Base-by-base conservation (phyloP, 2,888 invertebrate species). In the Lasioglossum lativentre region DNA sequence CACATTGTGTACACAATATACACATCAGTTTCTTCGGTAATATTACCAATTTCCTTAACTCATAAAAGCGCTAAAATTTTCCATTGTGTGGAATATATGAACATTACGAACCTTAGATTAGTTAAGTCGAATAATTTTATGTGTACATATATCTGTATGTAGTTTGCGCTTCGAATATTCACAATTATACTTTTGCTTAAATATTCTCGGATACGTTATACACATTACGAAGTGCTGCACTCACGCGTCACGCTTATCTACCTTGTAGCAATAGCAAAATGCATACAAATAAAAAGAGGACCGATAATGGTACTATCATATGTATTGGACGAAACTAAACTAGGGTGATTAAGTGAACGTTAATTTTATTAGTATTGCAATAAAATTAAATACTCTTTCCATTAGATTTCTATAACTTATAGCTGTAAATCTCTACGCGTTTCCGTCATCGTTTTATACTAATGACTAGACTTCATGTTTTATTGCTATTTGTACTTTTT, bases 401-500 rank as follows among this genome's bases (percentile, higher is more conserved):
- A 80, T 78, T 78, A 63, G 63, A 79, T 85, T 81, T 82, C 82
- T 79, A 77, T 85, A 86, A 85, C 71, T 82, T 81, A 74, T 72
- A 74, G 68, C 71, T 77, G 77, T 83, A 75, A 83, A 63, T 75
- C 42, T 75, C 75, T 74, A 78, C 66, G 78, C 70, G 34, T 80
- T 79, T 82, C 85, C 77, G 82, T 82, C 81, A 82, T 86, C 86
- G 87, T 85, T 83, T 90, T 92, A 93, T 92, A 93, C 91, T 93
- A 90, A 93, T 93, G 94, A 94, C 94, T 94, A 94, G 94, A 94
- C 94, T 90, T 91, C 93, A 93, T 93, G 93, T 91, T 80, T 73
- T 88, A 90, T 92, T 93, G 92, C 92, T 92, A 93, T 92, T 92
- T 92, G 91, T 88, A 88, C 82, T 86, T 70, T 56, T 38, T 76